These are phyloP conservation scores for Muntiacus reevesi DNA, from an alignment of 2,113 vertebrate genomes.

Conservation along the genomic window DNA sequence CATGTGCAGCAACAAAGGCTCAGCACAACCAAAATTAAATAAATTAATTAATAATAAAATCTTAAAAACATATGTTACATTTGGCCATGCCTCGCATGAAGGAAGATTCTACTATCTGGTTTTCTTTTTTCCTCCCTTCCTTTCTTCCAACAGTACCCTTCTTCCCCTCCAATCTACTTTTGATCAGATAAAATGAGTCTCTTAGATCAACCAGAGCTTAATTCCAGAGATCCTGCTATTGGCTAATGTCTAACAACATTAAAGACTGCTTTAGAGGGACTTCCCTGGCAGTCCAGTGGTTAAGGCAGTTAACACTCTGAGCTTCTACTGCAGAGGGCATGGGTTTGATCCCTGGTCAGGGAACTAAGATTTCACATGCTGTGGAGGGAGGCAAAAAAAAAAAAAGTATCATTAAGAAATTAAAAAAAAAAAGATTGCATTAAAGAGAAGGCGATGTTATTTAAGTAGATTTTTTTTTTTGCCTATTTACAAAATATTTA, in stretches of 20 bases:
- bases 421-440: background rate
- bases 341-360: background rate
- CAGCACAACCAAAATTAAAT: background rate
- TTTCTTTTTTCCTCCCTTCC: background rate
- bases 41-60: background rate
- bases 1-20: background rate
- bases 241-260: background rate
- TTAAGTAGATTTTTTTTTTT: background rate
- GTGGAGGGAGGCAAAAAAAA: background rate
- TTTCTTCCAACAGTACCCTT: background rate
- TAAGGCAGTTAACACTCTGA: background rate
- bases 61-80: background rate
- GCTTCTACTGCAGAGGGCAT: background rate
- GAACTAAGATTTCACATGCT: background rate
- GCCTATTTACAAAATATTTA: background rate
- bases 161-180: background rate
- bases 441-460: background rate
- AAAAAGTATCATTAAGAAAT: background rate
- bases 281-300: background rate
- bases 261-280: background rate
- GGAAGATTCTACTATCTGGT: background rate
- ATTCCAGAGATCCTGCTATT: background rate
- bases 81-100: background rate
- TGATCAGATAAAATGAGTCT: background rate
- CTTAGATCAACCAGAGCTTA: background rate